Evolutionary conservation across 2,797 vertebrate genomes (phyloP).

Genomic region (Premnoplex brunnescens): DNA sequence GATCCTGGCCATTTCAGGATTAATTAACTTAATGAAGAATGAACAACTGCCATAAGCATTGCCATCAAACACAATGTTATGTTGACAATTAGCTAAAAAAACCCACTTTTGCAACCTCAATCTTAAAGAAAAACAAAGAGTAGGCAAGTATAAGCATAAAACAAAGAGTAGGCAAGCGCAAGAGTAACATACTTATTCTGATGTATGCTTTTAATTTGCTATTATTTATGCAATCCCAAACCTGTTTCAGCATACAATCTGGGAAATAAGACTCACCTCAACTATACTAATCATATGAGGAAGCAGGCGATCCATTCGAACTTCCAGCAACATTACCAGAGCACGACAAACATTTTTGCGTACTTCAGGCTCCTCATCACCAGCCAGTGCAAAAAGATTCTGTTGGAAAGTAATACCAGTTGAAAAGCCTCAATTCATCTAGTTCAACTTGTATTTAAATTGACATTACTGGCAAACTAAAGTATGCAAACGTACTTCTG

Average conservation of each 20-base stretch:
- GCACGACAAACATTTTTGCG: conserved; percentile 88
- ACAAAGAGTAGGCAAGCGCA: not conserved
- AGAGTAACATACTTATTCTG: not conserved
- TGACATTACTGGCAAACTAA: not conserved
- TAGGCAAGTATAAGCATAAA: not conserved
- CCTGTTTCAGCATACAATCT: not conserved
- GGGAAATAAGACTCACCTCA: conserved; percentile 73
- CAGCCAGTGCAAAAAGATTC: conserved; percentile 87
- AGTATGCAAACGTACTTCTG: not conserved
- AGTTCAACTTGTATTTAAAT: not conserved
- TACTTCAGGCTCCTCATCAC: conserved; percentile 86
- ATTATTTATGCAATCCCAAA: not conserved
- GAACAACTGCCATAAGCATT: not conserved
- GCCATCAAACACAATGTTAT: not conserved
- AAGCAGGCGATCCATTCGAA: conserved; percentile 86
- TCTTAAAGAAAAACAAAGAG: not conserved
- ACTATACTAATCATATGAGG: conserved; percentile 90
- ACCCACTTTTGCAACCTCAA: not conserved
- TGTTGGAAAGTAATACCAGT: conserved; percentile 37
- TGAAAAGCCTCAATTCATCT: not conserved
- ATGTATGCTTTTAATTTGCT: not conserved
- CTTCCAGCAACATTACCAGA: conserved; percentile 87
- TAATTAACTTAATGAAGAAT: not conserved
- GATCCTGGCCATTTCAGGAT: not conserved
- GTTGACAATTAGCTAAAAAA: not conserved